phyloP scores from a whole-genome alignment of 2,113 vertebrate species.

The Rhinoderma darwinii region DNA sequence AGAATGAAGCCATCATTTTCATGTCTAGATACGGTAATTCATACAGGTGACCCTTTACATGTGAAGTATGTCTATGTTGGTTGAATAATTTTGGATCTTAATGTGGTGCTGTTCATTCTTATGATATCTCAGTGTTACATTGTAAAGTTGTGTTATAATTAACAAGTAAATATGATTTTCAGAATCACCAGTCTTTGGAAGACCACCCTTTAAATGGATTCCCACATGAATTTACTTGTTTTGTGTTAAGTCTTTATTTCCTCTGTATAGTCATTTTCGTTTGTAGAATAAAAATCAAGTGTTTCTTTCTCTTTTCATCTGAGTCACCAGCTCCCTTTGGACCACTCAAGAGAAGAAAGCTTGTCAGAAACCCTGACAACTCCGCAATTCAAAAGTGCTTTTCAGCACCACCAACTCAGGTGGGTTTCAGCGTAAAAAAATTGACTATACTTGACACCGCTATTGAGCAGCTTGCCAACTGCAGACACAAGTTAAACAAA shows the following conservation, averaged over 20 bases:
- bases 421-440: slow-evolving; percentile 53
- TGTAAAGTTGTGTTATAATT: slow-evolving; percentile 28
- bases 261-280: slow-evolving; percentile 42
- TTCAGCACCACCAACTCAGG: slow-evolving; percentile 48
- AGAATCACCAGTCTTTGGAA: neutral
- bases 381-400: slow-evolving; percentile 48
- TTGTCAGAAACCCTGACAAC: slow-evolving; percentile 60
- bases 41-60: neutral
- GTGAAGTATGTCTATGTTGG: neutral
- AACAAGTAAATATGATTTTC: slow-evolving; percentile 16
- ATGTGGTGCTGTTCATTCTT: neutral
- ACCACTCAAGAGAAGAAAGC: slow-evolving; percentile 51
- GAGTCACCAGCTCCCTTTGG: slow-evolving; percentile 53
- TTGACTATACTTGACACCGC: slow-evolving; percentile 55
- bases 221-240: slow-evolving; percentile 47
- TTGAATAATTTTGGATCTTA: neutral
- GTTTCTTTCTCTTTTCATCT: slow-evolving; percentile 46
- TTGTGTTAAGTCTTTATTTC: slow-evolving; percentile 53
- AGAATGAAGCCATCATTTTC: neutral
- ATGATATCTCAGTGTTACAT: neutral
- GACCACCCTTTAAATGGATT: slow-evolving; percentile 41
- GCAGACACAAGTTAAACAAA: slow-evolving; percentile 51
- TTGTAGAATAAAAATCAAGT: slow-evolving; percentile 48
- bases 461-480: slow-evolving; percentile 53
- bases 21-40: neutral